Conservation (phyloP, 1,140 invertebrate species). For the Drosophila willistoni region DNA sequence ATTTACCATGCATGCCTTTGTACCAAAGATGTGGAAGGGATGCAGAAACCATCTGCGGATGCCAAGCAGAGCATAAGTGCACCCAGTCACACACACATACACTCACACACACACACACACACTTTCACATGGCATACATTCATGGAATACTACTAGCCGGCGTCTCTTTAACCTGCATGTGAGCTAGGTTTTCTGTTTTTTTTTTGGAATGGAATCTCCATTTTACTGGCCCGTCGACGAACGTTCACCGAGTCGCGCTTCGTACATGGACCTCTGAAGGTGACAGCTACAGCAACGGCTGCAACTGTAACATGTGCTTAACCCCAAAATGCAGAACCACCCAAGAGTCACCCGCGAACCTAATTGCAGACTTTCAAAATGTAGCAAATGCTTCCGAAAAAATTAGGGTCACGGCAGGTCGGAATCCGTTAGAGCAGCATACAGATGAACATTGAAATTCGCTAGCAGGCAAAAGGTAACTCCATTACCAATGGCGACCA, state of each 20-base stretch:
- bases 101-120: neutral
- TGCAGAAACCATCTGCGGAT: slow-evolving; percentile 38
- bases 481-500: neutral
- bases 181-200: no score
- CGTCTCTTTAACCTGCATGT: slow-evolving; percentile 1
- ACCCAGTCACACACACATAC: neutral
- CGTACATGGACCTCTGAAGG: slow-evolving; percentile 22
- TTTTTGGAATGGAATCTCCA: no score
- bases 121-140: neutral
- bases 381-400: slow-evolving; percentile 64
- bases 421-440: slow-evolving; percentile 10
- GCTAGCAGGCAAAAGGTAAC: slow-evolving; percentile 17
- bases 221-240: no score
- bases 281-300: slow-evolving; percentile 44
- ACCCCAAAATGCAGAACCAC: slow-evolving; percentile 56
- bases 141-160: neutral
- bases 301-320: slow-evolving; percentile 63
- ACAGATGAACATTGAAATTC: slow-evolving; percentile 38
- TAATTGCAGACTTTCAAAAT: slow-evolving; percentile 64
- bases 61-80: slow-evolving; percentile 26
- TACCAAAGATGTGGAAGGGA: neutral
- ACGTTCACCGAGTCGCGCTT: no score
- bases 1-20: slow-evolving; percentile 52
- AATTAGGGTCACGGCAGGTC: slow-evolving; percentile 58
- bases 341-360: slow-evolving; percentile 26